phyloP scores from a whole-genome alignment of 2,113 vertebrate genomes.

The Salvelinus sp. region DNA sequence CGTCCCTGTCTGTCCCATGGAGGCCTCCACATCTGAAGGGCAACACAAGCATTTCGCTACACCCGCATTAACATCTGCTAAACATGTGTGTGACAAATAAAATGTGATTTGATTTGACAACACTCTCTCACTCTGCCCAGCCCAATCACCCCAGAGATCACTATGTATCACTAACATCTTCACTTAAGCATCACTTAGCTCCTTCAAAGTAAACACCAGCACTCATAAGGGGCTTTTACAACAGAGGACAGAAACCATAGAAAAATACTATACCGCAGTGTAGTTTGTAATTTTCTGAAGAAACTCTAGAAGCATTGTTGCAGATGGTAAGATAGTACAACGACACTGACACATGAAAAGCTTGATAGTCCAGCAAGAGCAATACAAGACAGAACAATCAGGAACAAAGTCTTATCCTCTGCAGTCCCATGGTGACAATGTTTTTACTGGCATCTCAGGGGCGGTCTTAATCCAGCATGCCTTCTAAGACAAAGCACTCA shows the following conservation, averaged over 20 bases:
- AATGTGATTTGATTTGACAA: slow-evolving; percentile 38
- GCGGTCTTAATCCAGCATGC: neutral
- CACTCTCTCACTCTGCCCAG: slow-evolving; percentile 11
- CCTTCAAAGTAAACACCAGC: slow-evolving; percentile 21
- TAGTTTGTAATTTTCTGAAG: neutral
- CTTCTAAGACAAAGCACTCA: slow-evolving; percentile 10
- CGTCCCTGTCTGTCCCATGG: slow-evolving; percentile 22
- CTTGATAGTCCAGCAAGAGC: slow-evolving; percentile 6
- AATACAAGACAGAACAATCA: slow-evolving; percentile 1
- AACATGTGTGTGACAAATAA: too few relatives aligned
- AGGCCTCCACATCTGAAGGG: slow-evolving; percentile 17
- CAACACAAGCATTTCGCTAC: neutral
- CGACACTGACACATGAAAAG: slow-evolving; percentile 20
- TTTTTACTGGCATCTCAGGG: neutral
- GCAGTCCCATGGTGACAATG: slow-evolving; percentile 11
- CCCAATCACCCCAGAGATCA: neutral
- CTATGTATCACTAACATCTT: neutral
- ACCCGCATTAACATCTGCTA: too few relatives aligned
- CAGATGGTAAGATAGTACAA: neutral
- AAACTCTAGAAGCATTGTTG: slow-evolving; percentile 2
- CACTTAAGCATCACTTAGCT: slow-evolving; percentile 25
- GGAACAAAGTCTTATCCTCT: slow-evolving; percentile 4
- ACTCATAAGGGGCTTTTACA: neutral
- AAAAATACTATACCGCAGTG: neutral
- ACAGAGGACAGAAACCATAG: neutral